Conservation (phyloP, 2,113 vertebrate genomes). For the Mus spicilegus region DNA sequence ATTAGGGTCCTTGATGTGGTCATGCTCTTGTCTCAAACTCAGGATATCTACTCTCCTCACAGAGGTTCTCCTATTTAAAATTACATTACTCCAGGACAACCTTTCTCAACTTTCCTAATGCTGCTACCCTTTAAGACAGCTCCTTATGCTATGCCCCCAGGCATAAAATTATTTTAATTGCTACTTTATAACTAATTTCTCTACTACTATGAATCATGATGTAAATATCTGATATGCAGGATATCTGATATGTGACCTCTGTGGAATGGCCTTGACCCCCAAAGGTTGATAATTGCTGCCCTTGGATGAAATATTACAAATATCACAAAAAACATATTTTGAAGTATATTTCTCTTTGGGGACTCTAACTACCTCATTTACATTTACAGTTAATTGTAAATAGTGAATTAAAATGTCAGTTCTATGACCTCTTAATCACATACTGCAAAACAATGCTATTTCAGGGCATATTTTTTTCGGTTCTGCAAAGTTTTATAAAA, state of each 20-base stretch:
- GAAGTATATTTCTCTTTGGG: neutral
- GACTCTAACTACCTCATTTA: neutral
- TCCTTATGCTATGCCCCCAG: neutral
- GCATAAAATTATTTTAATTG: neutral
- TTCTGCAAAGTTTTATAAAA: constrained; percentile 33
- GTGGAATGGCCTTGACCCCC: neutral
- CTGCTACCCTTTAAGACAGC: neutral
- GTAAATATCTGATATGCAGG: neutral
- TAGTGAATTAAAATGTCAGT: neutral
- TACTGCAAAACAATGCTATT: neutral
- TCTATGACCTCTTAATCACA: neutral
- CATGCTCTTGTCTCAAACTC: too few relatives aligned
- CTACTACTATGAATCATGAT: neutral
- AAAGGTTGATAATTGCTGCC: neutral
- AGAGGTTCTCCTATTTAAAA: neutral
- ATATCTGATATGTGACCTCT: neutral
- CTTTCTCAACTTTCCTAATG: neutral
- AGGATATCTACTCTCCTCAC: neutral
- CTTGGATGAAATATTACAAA: neutral
- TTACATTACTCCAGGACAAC: neutral
- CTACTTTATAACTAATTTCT: neutral
- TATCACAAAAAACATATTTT: constrained; percentile 35
- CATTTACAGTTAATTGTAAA: neutral
- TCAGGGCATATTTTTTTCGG: neutral
- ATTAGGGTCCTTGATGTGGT: neutral